Base-by-base conservation (phyloP, 2,888 invertebrate genomes). In the Sinhomidia bicolor region DNA sequence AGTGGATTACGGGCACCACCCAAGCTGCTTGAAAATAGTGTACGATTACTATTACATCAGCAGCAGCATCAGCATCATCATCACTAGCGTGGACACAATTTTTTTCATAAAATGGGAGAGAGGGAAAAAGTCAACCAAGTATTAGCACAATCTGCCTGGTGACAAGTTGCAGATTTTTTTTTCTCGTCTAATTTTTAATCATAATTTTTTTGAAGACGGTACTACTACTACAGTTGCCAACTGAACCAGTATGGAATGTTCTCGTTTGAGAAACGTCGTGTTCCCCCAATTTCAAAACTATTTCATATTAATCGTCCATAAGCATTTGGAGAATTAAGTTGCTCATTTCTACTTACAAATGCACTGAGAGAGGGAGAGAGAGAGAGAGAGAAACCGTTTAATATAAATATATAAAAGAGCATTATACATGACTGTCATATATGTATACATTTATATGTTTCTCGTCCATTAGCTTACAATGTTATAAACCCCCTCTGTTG, bases 1-100 rank as follows among this genome's bases (percentile, higher is more conserved):
- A 89, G 85, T 85, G 85, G 89, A 89, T 89, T 89, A 89, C 36
- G 60, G 71, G 17, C n/a, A 78, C 76, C 41, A 81, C 10, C 23
- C n/a, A 41, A 20, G 41, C 41, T 36, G 10, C 36, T 62, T 62
- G 68, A 71, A 17, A 68, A 32, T 68, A 36, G 36, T 62, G 62
- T 9, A 9, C 62, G 62, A 62, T 62, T 62, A 62, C 60, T 60
- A 60, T 10, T 10, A 23, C 26, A n/a, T 2, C 29, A 26, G 29
- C 26, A 57, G 62, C n/a, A n/a, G n/a, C n/a, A n/a, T n/a, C n/a
- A n/a, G n/a, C n/a, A n/a, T n/a, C n/a, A n/a, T n/a, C n/a, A n/a
- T n/a, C n/a, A 29, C 29, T 26, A 29, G 29, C 10, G 23, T 62
- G 1, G 29, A 14, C 62, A 62, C 12, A 14, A 47, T 57, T 57